Conservation (phyloP, 2,113 vertebrate genomes). For the Stercorarius parasiticus region DNA sequence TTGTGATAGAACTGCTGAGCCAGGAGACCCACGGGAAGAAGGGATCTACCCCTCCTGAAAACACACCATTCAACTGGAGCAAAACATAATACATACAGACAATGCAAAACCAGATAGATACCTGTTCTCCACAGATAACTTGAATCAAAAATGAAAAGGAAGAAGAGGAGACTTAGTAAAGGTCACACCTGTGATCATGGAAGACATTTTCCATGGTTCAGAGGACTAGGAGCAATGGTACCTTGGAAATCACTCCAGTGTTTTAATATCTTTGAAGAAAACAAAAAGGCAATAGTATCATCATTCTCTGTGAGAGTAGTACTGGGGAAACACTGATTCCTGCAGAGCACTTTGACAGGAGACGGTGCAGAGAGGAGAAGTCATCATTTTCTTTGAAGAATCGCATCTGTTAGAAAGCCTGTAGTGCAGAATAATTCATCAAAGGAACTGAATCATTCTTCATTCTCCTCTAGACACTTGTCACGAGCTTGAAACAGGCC, state of each 20-base stretch:
- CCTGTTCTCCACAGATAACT: background rate
- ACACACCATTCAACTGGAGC: background rate
- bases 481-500: background rate
- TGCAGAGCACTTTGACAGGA: background rate
- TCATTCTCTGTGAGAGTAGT: background rate
- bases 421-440: background rate
- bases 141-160: background rate
- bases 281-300: background rate
- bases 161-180: background rate
- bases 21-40: background rate
- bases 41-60: background rate
- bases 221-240: background rate
- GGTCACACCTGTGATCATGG: background rate
- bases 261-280: background rate
- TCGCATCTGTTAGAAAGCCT: background rate
- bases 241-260: background rate
- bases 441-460: background rate
- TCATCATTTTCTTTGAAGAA: background rate
- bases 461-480: background rate
- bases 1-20: background rate
- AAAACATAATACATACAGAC: background rate
- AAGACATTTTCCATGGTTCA: background rate
- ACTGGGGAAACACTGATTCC: background rate
- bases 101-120: background rate
- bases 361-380: background rate